Evolutionary conservation across 2,113 vertebrate species (phyloP).

Genomic region (Misgurnus anguillicaudatus): DNA sequence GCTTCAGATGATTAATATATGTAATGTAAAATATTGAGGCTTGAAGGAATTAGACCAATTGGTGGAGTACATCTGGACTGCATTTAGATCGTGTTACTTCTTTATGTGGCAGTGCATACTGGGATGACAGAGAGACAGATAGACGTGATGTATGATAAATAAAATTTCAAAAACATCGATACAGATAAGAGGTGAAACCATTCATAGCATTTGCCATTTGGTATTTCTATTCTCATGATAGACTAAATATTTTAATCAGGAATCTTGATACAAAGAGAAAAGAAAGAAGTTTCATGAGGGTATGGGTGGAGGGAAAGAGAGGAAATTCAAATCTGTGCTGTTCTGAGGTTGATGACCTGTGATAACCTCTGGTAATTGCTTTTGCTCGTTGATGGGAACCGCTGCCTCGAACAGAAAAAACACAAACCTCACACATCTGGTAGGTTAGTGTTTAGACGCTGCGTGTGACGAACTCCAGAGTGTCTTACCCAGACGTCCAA

Average conservation of each 20-base stretch:
- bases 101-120: conserved; percentile 68
- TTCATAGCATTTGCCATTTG: conserved; percentile 44
- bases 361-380: conserved; percentile 94
- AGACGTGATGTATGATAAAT: conserved; percentile 69
- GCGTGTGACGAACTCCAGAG: conserved; percentile 88
- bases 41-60: conserved; percentile 61
- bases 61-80: conserved; percentile 74
- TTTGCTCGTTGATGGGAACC: conserved; percentile 83
- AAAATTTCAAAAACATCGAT: conserved; percentile 57
- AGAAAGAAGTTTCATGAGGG: conserved; percentile 45
- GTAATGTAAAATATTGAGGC: conserved; percentile 70
- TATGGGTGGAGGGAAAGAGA: conserved; percentile 68
- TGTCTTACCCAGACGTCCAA: conserved; percentile 82
- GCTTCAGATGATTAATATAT: conserved; percentile 72
- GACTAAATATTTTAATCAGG: conserved; percentile 66
- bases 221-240: not conserved
- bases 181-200: conserved; percentile 71
- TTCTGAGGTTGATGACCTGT: conserved; percentile 84
- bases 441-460: conserved; percentile 85
- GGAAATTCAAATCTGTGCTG: conserved; percentile 82
- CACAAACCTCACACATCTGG: conserved; percentile 73
- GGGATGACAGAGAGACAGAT: conserved; percentile 65
- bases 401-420: conserved; percentile 74
- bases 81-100: conserved; percentile 75
- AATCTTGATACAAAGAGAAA: not conserved